Conservation (phyloP, 37 sponge, comb jelly and placozoan species). For the Axinella damicornis region DNA sequence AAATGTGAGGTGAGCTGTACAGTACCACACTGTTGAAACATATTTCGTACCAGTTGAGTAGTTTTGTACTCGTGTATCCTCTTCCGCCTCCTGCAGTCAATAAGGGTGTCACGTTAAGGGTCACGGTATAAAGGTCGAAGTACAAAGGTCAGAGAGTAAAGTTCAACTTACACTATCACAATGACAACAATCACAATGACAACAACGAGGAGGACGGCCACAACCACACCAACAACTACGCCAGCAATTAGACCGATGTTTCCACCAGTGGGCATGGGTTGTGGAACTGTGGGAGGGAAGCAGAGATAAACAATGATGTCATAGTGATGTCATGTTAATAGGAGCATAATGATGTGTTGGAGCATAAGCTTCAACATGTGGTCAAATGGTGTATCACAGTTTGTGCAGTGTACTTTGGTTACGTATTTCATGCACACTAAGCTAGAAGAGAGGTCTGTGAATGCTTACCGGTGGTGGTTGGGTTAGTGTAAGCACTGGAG, state of each 20-base stretch:
- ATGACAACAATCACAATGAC: conserved; percentile 4
- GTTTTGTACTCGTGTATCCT: background rate
- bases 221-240: conserved; percentile 21
- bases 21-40: background rate
- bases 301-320: background rate
- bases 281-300: background rate
- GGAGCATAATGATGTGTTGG: too few relatives aligned
- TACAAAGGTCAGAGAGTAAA: too few relatives aligned
- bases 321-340: too few relatives aligned
- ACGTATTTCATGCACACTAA: background rate
- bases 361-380: too few relatives aligned
- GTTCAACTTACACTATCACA: too few relatives aligned
- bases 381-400: too few relatives aligned
- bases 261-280: too few relatives aligned
- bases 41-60: background rate
- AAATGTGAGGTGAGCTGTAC: too few relatives aligned
- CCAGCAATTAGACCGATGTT: conserved; percentile 6
- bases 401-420: background rate
- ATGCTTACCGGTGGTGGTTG: background rate
- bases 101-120: too few relatives aligned
- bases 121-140: too few relatives aligned
- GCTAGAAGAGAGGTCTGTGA: background rate
- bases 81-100: background rate
- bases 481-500: background rate
- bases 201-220: background rate